Base-by-base conservation (phyloP, 92 coral and sea anemone genomes). In the Zoanthus gigantus region DNA sequence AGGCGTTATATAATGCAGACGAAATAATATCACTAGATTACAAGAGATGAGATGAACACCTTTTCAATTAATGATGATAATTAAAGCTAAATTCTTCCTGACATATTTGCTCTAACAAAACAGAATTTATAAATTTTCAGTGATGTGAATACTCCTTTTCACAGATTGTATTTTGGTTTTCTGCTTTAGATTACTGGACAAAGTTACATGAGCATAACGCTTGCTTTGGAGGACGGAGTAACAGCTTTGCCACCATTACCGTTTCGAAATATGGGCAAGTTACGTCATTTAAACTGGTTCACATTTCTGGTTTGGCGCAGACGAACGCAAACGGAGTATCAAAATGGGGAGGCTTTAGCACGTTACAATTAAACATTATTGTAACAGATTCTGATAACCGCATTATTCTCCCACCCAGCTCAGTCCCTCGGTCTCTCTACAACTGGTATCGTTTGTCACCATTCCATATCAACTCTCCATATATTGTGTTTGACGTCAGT, bases 271-370 rank as follows among this genome's bases (percentile, higher is more conserved):
- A 47, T 8, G 82, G 82, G 16, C 30, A 30, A 28, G 50, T 30
- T 53, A 53, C 82, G n/a, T 77, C 69, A 31, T 77, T 77, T 66
- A 77, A 77, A 34, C 37, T 77, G 14, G 46, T 77, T 32, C 82
- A 77, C 37, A 65, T 54, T 54, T 77, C 82, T 28, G 82, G 82
- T 28, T 10, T 14, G 32, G 50, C 16, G 13, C 6, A 56, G 15
- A 52, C 9, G 44, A 11, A 0, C 1, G 1, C 3, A 10, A 23
- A n/a, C 4, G 4, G 9, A 3, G n/a, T 1, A 0, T 1, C 7
- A 2, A 77, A 77, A 4, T 77, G 82, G 82, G 82, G 82, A 77
- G 72, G 72, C 6, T 3, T 12, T 18, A 37, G 0, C 48, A 6
- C 17, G 14, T 8, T 23, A 54, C 2, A 30, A 0, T 34, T 77